phyloP scores from a whole-genome alignment of 2,113 vertebrate genomes.

The Eretmochelys imbricata region DNA sequence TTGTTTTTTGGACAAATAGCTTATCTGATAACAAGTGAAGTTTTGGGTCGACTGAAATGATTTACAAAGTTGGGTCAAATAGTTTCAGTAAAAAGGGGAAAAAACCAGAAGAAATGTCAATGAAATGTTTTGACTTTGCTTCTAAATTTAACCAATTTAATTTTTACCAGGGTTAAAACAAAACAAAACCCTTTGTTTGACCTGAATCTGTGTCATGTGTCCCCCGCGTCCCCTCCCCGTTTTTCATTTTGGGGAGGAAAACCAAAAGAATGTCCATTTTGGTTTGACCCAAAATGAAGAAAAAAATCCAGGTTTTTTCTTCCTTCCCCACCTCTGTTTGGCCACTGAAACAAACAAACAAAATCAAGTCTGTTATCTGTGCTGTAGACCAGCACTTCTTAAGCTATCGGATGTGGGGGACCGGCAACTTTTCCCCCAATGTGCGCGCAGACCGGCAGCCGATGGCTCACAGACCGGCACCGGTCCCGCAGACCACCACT shows the following conservation, averaged over 20 bases:
- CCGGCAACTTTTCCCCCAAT: no score
- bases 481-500: no score
- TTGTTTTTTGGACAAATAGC: neutral
- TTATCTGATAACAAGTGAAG: neutral
- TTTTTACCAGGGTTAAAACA: neutral
- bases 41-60: neutral
- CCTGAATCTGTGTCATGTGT: neutral
- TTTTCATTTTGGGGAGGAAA: neutral
- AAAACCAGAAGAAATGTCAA: neutral
- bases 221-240: fast-evolving
- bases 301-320: neutral
- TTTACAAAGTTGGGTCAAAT: neutral
- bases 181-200: neutral
- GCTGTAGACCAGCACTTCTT: no score
- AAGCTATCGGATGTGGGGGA: no score
- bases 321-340: neutral
- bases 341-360: neutral
- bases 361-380: neutral
- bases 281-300: neutral
- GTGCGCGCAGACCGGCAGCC: no score
- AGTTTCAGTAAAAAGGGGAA: no score
- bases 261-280: neutral
- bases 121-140: neutral
- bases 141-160: neutral
- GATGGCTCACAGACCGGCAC: no score